A percentile compares a stretch with the other conserved stretches of the same genome.
phyloP scores from a whole-genome alignment of 2,888 invertebrate genomes.

The Troides oblongomaculatus region DNA sequence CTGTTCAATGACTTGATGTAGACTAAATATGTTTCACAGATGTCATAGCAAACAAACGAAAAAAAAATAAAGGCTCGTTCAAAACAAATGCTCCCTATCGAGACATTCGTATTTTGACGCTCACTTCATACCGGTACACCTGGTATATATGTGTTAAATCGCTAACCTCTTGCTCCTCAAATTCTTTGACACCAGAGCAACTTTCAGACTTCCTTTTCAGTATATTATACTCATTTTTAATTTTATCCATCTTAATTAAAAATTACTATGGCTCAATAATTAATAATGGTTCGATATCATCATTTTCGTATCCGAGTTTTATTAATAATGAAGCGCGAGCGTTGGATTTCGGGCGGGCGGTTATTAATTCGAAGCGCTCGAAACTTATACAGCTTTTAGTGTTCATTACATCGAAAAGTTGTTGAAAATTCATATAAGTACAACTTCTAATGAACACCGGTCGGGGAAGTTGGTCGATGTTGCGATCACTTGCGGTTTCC shows the following conservation, averaged over 20 bases:
- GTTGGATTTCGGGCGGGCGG: conserved; percentile 43
- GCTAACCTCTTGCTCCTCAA: no score
- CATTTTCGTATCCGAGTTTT: neutral
- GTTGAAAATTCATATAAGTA: conserved; percentile 75
- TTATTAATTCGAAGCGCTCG: conserved; percentile 76
- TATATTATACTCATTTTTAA: no score
- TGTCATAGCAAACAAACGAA: no score
- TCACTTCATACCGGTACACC: no score
- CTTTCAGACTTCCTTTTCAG: no score
- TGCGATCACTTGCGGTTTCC: conserved; percentile 48
- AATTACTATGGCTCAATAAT: neutral
- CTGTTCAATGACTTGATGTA: no score
- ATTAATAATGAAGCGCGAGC: neutral
- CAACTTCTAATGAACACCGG: conserved; percentile 77
- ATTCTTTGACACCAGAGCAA: no score
- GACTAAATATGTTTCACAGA: no score
- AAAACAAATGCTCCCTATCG: no score
- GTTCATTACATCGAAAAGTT: conserved; percentile 76
- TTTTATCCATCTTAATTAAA: neutral
- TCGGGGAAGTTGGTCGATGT: conserved; percentile 62
- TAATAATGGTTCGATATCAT: neutral
- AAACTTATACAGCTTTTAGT: conserved; percentile 75
- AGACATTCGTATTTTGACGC: no score
- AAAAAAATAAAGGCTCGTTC: no score
- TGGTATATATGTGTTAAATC: no score